These are phyloP conservation scores for Agrochola lychnidis DNA, from an alignment of 2,888 invertebrate species.

Conservation along the genomic window DNA sequence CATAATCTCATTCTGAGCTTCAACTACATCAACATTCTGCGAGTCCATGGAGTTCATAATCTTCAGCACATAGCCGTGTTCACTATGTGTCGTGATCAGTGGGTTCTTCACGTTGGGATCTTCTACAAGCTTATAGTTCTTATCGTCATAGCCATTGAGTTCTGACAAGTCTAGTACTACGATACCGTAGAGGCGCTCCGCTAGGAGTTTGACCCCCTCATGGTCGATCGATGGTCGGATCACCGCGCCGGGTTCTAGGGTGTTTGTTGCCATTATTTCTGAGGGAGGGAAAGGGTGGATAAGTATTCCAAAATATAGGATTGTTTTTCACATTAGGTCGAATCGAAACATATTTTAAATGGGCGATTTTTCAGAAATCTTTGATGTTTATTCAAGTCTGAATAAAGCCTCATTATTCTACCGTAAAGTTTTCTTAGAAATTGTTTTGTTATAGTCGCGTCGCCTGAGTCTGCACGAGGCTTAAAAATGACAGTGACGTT, in stretches of 20 bases:
- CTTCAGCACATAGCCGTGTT: conserved; percentile 94
- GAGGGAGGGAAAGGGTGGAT: not conserved
- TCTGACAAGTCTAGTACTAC: conserved; percentile 90
- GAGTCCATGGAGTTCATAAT: conserved; percentile 96
- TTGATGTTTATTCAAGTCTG: too few species aligned
- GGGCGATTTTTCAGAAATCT: too few species aligned
- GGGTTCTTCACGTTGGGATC: conserved; percentile 91
- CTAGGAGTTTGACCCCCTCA: conserved; percentile 88
- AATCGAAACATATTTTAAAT: too few species aligned
- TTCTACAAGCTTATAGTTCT: conserved; percentile 93
- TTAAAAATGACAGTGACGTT: too few species aligned
- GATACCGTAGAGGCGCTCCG: conserved; percentile 92
- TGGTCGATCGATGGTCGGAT: conserved; percentile 91
- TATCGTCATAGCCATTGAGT: conserved; percentile 95
- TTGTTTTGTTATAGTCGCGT: too few species aligned
- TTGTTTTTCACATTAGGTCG: too few species aligned
- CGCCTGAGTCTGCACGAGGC: too few species aligned
- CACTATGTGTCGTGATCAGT: conserved; percentile 88
- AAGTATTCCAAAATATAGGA: too few species aligned
- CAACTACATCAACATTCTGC: conserved; percentile 91
- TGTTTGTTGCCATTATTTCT: conserved; percentile 74
- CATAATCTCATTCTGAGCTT: conserved; percentile 94
- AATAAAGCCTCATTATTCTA: too few species aligned
- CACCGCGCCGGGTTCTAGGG: conserved; percentile 89
- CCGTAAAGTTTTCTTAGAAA: too few species aligned